Conservation (phyloP, 2,888 invertebrate genomes). For the Nephrotoma appendiculata region DNA sequence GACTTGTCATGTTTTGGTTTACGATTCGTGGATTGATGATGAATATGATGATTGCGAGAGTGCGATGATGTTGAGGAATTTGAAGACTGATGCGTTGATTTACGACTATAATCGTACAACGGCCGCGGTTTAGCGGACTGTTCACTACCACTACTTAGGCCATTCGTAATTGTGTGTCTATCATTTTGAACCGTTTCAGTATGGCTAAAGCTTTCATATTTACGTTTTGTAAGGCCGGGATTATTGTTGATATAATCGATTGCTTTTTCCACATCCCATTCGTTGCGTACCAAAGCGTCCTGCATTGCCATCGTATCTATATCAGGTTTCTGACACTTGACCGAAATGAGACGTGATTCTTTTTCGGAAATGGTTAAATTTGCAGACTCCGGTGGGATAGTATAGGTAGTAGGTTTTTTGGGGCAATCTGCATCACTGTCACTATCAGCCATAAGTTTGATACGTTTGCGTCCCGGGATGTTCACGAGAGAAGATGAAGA, state of each 20-base stretch:
- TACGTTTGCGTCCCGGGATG: slow-evolving; percentile 29
- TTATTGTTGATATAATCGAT: slow-evolving; percentile 24
- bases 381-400: not conserved
- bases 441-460: slow-evolving; percentile 28
- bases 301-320: slow-evolving; percentile 30
- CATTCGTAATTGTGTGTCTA: not conserved
- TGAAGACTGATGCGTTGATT: not conserved
- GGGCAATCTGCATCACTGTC: slow-evolving; percentile 22
- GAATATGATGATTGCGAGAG: not conserved
- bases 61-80: slow-evolving; percentile 10
- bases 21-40: not conserved
- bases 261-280: slow-evolving; percentile 31
- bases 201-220: slow-evolving; percentile 9
- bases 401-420: slow-evolving; percentile 22
- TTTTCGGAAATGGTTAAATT: slow-evolving; percentile 26
- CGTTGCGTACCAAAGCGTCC: slow-evolving; percentile 29
- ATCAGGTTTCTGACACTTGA: slow-evolving; percentile 23
- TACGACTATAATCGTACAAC: not conserved
- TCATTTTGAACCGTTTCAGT: not conserved
- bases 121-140: slow-evolving; percentile 12
- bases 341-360: slow-evolving; percentile 27
- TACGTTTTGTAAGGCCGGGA: slow-evolving; percentile 13
- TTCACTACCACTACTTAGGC: not conserved
- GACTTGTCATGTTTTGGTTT: not conserved
- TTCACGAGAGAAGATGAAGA: not conserved